Conservation (phyloP, 2,888 invertebrate species). For the Sylvicola cinctus region DNA sequence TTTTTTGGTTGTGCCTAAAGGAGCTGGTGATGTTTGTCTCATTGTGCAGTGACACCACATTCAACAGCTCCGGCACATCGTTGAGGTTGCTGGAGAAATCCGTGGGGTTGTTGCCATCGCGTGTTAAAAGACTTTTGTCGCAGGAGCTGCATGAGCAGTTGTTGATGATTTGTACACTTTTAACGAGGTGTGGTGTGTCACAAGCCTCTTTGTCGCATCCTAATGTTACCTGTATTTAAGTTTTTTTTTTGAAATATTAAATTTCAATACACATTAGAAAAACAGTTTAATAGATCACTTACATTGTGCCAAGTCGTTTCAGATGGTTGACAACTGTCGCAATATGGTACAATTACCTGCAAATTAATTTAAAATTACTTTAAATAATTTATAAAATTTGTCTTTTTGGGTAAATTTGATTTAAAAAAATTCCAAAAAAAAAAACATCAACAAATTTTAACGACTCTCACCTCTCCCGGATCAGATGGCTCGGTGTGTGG, state of each 20-base stretch:
- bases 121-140: too few relatives aligned
- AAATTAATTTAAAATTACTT: too few relatives aligned
- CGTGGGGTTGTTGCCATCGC: not conserved
- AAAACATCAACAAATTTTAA: too few relatives aligned
- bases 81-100: conserved; percentile 9
- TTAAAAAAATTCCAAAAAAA: too few relatives aligned
- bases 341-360: conserved; percentile 42
- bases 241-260: too few relatives aligned
- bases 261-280: too few relatives aligned
- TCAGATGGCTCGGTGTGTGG: conserved; percentile 44
- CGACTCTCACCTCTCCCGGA: conserved; percentile 40
- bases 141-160: conserved; percentile 44
- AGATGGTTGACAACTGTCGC: conserved; percentile 46
- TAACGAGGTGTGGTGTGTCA: conserved; percentile 25
- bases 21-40: conserved; percentile 7
- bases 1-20: conserved; percentile 7
- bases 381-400: too few relatives aligned
- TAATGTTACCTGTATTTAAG: conserved; percentile 35
- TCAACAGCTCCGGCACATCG: conserved; percentile 22
- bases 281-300: conserved; percentile 11
- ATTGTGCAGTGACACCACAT: conserved; percentile 12
- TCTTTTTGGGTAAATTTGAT: too few relatives aligned
- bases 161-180: conserved; percentile 40
- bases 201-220: conserved; percentile 32
- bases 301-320: conserved; percentile 43